Evolutionary conservation across 2,113 vertebrate genomes (phyloP).

Genomic region (Alethe castanea): DNA sequence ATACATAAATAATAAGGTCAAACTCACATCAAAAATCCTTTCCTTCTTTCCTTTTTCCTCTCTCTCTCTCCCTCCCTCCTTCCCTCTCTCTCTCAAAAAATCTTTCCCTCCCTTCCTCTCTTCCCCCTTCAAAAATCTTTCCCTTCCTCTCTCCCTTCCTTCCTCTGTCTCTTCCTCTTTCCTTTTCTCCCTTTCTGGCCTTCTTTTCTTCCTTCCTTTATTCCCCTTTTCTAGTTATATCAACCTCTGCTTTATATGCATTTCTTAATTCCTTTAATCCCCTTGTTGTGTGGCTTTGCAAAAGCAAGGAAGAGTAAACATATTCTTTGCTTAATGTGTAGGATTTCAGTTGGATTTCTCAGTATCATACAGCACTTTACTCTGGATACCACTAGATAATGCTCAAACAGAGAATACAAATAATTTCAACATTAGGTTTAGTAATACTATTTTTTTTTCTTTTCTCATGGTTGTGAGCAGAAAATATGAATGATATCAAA

Average conservation of each 20-base stretch:
- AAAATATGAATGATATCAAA: neutral
- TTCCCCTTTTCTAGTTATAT: neutral
- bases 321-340: neutral
- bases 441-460: neutral
- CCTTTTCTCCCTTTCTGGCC: neutral
- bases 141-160: neutral
- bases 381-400: neutral
- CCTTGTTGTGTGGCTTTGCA: neutral
- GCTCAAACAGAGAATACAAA: neutral
- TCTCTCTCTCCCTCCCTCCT: neutral
- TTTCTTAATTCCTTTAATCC: neutral
- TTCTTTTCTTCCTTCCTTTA: neutral
- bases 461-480: neutral
- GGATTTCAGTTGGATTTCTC: neutral
- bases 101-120: neutral
- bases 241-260: neutral
- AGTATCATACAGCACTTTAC: neutral
- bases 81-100: too few species aligned
- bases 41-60: neutral
- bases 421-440: neutral
- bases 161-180: neutral
- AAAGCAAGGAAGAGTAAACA: neutral
- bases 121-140: neutral
- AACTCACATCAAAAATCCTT: neutral
- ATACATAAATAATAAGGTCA: neutral